phyloP scores from a whole-genome alignment of 1,140 invertebrate species.

The Andricus grossulariae region DNA sequence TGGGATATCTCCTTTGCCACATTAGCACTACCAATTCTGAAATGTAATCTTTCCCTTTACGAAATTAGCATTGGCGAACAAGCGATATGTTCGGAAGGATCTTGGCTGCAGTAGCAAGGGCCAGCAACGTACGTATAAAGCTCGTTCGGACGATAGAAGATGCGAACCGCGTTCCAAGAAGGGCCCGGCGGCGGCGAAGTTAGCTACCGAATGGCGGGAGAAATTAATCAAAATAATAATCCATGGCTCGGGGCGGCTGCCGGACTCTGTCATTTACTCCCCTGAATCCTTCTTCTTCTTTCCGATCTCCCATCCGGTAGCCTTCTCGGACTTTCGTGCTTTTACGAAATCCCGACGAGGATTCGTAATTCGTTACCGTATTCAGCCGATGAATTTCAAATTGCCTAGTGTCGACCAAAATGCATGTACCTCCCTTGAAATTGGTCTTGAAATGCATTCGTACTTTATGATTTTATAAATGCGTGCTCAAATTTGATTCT shows the following conservation, averaged over 20 bases:
- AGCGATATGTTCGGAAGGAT: conserved; percentile 16
- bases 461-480: no score
- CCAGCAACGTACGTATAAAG: conserved; percentile 35
- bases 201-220: conserved; percentile 69
- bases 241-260: conserved; percentile 59
- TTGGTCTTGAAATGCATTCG: not conserved
- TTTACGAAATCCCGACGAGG: conserved; percentile 37
- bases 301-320: conserved; percentile 59
- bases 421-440: not conserved
- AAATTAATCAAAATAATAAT: conserved; percentile 72
- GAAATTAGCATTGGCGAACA: conserved; percentile 24
- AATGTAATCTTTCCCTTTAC: conserved; percentile 29
- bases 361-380: not conserved
- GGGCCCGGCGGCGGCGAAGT: conserved; percentile 58
- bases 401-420: conserved; percentile 3
- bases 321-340: conserved; percentile 44
- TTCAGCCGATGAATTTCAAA: conserved; percentile 9
- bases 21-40: conserved; percentile 27
- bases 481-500: no score
- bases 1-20: not conserved
- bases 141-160: conserved; percentile 48
- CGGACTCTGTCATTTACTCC: conserved; percentile 69
- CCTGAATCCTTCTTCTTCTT: conserved; percentile 59
- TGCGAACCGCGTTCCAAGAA: conserved; percentile 58
- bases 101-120: not conserved